phyloP scores from a whole-genome alignment of 2,113 vertebrate genomes.

The Anser brachyrhynchus region DNA sequence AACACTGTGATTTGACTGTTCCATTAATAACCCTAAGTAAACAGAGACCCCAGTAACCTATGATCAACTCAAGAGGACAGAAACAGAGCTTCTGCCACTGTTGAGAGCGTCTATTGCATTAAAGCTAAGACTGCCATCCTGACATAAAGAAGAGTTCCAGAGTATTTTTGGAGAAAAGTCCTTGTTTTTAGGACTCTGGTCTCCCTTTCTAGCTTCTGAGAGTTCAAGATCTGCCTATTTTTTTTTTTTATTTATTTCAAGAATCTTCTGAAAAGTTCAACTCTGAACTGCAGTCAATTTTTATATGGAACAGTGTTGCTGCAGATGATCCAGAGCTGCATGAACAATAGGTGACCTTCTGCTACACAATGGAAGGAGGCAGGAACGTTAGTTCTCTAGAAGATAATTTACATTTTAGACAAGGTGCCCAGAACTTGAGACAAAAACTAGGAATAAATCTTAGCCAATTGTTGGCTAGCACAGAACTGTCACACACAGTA shows the following conservation, averaged over 20 bases:
- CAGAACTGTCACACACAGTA: accelerated
- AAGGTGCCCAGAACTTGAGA: not conserved
- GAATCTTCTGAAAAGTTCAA: not conserved
- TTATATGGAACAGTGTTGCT: not conserved
- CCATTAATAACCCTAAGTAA: not conserved
- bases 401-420: not conserved
- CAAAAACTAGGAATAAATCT: not conserved
- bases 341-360: not conserved
- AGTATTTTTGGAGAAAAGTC: not conserved
- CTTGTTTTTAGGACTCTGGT: not conserved
- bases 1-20: not conserved
- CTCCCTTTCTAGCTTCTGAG: not conserved
- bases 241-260: not conserved
- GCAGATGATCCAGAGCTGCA: not conserved
- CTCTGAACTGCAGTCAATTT: not conserved
- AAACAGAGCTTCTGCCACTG: not conserved
- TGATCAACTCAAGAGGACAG: not conserved
- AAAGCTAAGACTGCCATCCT: not conserved
- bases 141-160: not conserved
- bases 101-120: not conserved
- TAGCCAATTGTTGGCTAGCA: not conserved
- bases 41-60: not conserved
- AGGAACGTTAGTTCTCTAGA: not conserved
- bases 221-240: not conserved
- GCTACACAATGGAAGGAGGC: not conserved